phyloP scores from a whole-genome alignment of 2,888 invertebrate species.

The Crocallis elinguaria region DNA sequence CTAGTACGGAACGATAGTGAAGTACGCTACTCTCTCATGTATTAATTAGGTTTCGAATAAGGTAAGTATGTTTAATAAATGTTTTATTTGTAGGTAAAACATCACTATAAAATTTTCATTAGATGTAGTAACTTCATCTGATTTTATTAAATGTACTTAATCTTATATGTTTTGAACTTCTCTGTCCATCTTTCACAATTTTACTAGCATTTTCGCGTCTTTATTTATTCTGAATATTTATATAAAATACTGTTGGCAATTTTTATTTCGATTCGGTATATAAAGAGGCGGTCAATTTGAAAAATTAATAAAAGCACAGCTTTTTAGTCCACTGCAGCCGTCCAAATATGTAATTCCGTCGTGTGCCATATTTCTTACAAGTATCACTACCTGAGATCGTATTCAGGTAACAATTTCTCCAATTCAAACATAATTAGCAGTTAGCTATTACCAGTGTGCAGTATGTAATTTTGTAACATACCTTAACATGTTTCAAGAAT shows the following conservation, averaged over 20 bases:
- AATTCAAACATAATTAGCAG: too few species aligned
- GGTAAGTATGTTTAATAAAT: too few species aligned
- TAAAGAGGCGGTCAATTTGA: slow-evolving; percentile 13
- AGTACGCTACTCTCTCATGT: too few species aligned
- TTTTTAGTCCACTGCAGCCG: slow-evolving; percentile 66
- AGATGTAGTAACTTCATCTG: slow-evolving; percentile 1
- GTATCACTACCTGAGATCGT: not conserved
- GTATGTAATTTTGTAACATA: too few species aligned
- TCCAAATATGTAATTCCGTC: slow-evolving; percentile 70
- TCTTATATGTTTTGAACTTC: slow-evolving; percentile 16
- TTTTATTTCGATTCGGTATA: slow-evolving; percentile 3
- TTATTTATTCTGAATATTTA: not conserved
- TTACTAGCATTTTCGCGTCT: slow-evolving; percentile 11
- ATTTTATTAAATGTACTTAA: not conserved
- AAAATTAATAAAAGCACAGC: slow-evolving; percentile 51
- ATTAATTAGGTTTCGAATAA: too few species aligned
- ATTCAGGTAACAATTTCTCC: too few species aligned
- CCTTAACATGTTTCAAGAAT: not conserved
- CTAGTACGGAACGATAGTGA: too few species aligned
- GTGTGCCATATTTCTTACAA: slow-evolving; percentile 36
- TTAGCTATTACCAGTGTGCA: not conserved
- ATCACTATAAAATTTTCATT: slow-evolving; percentile 4
- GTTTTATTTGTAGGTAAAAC: slow-evolving; percentile 14
- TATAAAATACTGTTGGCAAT: not conserved
- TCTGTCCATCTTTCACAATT: slow-evolving; percentile 26